These are phyloP conservation scores for Pungitius pungitius DNA, from an alignment of 2,113 vertebrate species.

Conservation along the genomic window DNA sequence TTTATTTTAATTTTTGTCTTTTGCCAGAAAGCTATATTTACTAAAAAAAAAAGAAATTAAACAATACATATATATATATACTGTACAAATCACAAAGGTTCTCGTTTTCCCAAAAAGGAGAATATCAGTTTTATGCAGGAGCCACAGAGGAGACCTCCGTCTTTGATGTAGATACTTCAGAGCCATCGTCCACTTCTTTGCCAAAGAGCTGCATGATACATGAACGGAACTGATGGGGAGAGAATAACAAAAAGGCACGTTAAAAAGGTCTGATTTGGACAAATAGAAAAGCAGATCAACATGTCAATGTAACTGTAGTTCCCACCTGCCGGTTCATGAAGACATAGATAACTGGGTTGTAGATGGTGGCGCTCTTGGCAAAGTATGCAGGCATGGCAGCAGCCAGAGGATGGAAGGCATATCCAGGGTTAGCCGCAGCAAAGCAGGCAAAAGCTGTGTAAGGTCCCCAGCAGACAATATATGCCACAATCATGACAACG, in stretches of 20 bases:
- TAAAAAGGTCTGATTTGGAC: slow-evolving; percentile 6
- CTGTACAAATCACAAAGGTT: slow-evolving; percentile 61
- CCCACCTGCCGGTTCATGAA: slow-evolving; percentile 93
- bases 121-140: slow-evolving; percentile 79
- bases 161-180: slow-evolving; percentile 86
- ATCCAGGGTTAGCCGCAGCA: slow-evolving; percentile 85
- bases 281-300: background rate
- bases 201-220: slow-evolving; percentile 91
- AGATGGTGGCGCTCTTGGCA: slow-evolving; percentile 92
- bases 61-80: slow-evolving; percentile 43
- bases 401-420: slow-evolving; percentile 87
- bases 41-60: slow-evolving; percentile 38
- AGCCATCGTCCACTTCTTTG: slow-evolving; percentile 86
- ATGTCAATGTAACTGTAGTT: background rate
- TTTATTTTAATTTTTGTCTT: slow-evolving; percentile 46
- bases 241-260: slow-evolving; percentile 29
- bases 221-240: slow-evolving; percentile 82
- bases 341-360: slow-evolving; percentile 90
- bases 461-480: slow-evolving; percentile 86
- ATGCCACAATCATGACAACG: slow-evolving; percentile 86
- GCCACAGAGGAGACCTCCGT: slow-evolving; percentile 89
- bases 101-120: slow-evolving; percentile 7
- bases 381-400: slow-evolving; percentile 88
- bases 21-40: slow-evolving; percentile 71
- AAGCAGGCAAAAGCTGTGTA: slow-evolving; percentile 87